Base-by-base conservation (phyloP, 1,140 invertebrate species). In the Hypsibius dujardini region DNA sequence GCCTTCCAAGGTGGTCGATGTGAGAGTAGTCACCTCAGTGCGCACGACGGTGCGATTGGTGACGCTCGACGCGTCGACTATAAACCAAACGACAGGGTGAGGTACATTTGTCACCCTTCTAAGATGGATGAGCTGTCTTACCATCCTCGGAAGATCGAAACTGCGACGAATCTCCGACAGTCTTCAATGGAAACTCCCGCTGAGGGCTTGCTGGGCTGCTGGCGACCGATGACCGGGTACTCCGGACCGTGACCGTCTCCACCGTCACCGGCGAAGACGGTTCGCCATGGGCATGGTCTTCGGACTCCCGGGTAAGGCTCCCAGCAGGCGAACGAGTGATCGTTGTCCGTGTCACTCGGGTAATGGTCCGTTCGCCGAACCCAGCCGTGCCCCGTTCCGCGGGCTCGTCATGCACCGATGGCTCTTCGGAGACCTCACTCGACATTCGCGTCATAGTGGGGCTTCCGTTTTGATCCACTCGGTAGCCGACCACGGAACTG, bases 161-260 rank as follows among this genome's bases (percentile, higher is more conserved):
- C 28, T 28, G 28, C 28, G 28, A 28, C 28, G 28, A 28, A 28
- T 28, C 28, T 28, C 28, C 28, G 28, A 28, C 28, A 28, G 28
- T 28, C 28, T 56, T n/a, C 50, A 56, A 56, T 0, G 62, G 62
- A 15, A 12, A 12, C 62, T 67, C 62, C 3, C 12, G 62, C 7
- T 67, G 62, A 15, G 12, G 12, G 62, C 62, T 56, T 12, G 50
- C 62, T 42, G 62, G 62, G 62, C 12, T 67, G 42, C 42, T 67
- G 42, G 62, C 62, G 12, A 67, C 62, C 12, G 62, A 67, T 42
- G 62, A 67, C 62, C 62, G 62, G 45, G 62, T 67, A 42, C 62
- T 67, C 42, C 62, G 62, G 12, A 67, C 45, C 12, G 62, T 67
- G 3, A 67, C 62, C 42, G 7, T 3, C 42, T 67, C 62, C 28